Conservation (phyloP, 2,888 invertebrate species). For the Lasioglossum pauxillum region DNA sequence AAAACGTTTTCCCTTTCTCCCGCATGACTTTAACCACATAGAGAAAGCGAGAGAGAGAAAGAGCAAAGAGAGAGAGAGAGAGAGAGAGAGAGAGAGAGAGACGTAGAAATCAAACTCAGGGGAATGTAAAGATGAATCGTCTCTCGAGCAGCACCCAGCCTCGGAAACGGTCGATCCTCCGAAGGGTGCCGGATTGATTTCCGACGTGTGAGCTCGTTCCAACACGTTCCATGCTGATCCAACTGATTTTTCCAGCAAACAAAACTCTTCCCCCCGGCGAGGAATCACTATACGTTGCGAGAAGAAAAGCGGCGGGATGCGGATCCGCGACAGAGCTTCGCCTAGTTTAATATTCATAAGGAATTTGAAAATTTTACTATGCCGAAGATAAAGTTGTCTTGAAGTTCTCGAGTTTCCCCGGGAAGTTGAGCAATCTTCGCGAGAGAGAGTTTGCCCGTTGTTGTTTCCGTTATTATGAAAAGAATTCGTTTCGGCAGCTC, state of each 20-base stretch:
- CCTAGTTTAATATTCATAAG: background rate
- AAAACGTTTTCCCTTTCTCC: slow-evolving; percentile 48
- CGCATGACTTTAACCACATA: slow-evolving; percentile 36
- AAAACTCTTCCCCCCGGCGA: background rate
- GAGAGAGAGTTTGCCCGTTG: background rate
- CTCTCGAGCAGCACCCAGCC: slow-evolving; percentile 53
- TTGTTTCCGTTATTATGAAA: background rate
- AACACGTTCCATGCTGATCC: slow-evolving; percentile 31
- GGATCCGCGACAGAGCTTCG: background rate
- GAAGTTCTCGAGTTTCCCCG: background rate
- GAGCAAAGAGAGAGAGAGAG: slow-evolving; percentile 12
- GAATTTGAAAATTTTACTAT: background rate
- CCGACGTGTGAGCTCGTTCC: slow-evolving; percentile 34
- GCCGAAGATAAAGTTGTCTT: slow-evolving; percentile 1
- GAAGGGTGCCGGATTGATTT: slow-evolving; percentile 33
- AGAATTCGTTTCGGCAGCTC: background rate
- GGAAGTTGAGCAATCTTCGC: background rate
- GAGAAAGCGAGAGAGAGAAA: slow-evolving; percentile 12
- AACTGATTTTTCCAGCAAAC: slow-evolving; percentile 9
- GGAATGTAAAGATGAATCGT: slow-evolving; percentile 68
- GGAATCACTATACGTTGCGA: background rate
- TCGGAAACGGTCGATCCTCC: slow-evolving; percentile 46
- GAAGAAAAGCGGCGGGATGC: background rate
- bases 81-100: slow-evolving; percentile 31
- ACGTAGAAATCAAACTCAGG: slow-evolving; percentile 70